phyloP scores from a whole-genome alignment of 2,888 invertebrate genomes.

The Fabriciana adippe region DNA sequence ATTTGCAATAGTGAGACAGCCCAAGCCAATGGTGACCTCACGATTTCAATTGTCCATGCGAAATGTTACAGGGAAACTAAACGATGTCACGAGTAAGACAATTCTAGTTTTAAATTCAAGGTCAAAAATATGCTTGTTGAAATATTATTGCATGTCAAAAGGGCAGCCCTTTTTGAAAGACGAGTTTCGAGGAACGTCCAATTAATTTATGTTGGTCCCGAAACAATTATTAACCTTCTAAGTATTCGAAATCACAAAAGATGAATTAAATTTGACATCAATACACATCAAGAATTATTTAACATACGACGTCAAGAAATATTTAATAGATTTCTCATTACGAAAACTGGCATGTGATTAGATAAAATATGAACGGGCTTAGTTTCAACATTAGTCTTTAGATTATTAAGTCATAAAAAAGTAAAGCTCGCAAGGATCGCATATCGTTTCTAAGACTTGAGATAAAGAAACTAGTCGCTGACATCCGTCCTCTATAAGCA shows the following conservation, averaged over 20 bases:
- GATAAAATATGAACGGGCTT: conserved; percentile 34
- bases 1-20: conserved; percentile 73
- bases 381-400: conserved; percentile 30
- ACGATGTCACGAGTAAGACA: conserved; percentile 76
- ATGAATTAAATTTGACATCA: too few relatives aligned
- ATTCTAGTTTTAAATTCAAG: conserved; percentile 77
- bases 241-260: background rate
- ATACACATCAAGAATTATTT: too few relatives aligned
- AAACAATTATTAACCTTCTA: background rate
- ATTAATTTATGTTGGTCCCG: background rate
- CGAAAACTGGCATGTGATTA: conserved; percentile 27
- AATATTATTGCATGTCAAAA: conserved; percentile 48
- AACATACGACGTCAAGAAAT: background rate
- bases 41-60: conserved; percentile 81
- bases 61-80: conserved; percentile 76
- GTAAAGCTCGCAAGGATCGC: conserved; percentile 33
- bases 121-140: conserved; percentile 69
- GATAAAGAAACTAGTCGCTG: conserved; percentile 37
- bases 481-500: conserved; percentile 35
- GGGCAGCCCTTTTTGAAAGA: conserved; percentile 17
- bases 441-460: conserved; percentile 32
- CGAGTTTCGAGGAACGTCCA: conserved; percentile 7
- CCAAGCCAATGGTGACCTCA: conserved; percentile 77
- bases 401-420: conserved; percentile 36
- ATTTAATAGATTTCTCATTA: background rate